phyloP scores from a whole-genome alignment of 2,797 vertebrate species.

The Lepus townsendii region DNA sequence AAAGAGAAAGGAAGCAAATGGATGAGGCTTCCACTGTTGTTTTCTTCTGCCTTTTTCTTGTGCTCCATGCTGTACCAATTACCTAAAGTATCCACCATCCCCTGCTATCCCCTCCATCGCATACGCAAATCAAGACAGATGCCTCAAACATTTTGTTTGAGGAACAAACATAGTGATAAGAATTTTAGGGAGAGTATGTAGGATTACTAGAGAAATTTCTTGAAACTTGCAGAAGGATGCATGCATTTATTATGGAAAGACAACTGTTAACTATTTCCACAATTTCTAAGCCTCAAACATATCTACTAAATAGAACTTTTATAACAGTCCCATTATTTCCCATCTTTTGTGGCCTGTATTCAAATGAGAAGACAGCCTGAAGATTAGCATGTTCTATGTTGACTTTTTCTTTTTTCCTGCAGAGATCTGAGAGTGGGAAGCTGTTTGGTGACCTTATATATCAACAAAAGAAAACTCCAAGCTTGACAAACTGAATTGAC shows the following conservation, averaged over 20 bases:
- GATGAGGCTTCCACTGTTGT: not conserved
- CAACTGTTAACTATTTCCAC: conserved; percentile 37
- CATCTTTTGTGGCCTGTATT: conserved; percentile 19
- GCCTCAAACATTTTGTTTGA: not conserved
- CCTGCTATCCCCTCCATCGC: not conserved
- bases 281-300: conserved; percentile 29
- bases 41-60: not conserved
- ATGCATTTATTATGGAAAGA: conserved; percentile 22
- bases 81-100: not conserved
- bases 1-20: conserved; percentile 1
- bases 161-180: conserved; percentile 13
- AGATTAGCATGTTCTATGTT: conserved; percentile 37
- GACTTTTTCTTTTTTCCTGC: not conserved
- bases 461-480: conserved; percentile 32
- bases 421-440: not conserved
- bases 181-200: not conserved
- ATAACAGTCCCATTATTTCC: not conserved
- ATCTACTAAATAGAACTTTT: conserved; percentile 10
- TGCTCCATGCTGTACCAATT: not conserved
- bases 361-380: conserved; percentile 9
- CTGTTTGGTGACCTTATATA: not conserved
- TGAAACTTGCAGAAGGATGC: not conserved
- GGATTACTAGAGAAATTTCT: conserved; percentile 15
- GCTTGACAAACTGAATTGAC: conserved; percentile 35
- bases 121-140: not conserved